Evolutionary conservation across 64 coral and sea anemone genomes (phyloP), one percentile per base, ranked within the genome.

Genomic region (Pocillopora verrucosa): DNA sequence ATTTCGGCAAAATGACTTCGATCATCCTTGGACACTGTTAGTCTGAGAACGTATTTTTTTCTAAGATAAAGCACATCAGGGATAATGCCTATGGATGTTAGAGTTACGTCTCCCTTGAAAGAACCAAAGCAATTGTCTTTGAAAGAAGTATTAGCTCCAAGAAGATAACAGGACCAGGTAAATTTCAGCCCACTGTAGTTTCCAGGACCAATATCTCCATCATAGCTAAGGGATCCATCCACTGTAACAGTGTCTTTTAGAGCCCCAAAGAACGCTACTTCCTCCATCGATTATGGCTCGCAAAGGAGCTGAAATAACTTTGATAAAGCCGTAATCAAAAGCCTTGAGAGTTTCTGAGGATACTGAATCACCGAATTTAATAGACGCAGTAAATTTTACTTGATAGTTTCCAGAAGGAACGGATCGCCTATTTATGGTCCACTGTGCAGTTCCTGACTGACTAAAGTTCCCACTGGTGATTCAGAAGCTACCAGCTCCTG

Each of bases 141-240:
- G 2, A 58, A 36, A 1, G 64, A 70, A 4, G 3, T 65, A 67
- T 83, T 83, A 30, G 63, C 60, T 61, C 10, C 15, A 10, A 13
- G 59, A 65, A 45, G 34, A 45, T 22, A 9, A 56, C 81, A 84
- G 13, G 81, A 84, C 81, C 81, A 84, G 14, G 9, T 70, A 22
- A 72, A 84, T 15, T 13, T 84, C 6, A 70, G 34, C 2, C 81
- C 81, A 70, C 36, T 58, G 11, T 58, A 35, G 19, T 16, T 84
- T 72, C 81, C 81, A 56, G 81, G 81, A 36, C 81, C 81, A 70
- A 84, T 70, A n/a, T 84, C 81, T 24, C 30, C 81, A 37, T 84
- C 81, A 70, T 72, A 84, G 56, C 81, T 84, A 0, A 84, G 37
- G 2, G 63, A 69, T 20, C 81, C 81, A 56, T 84, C 64, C 9